Percentiles rank a stretch among this genome's conserved stretches.
Evolutionary conservation across 2,888 invertebrate genomes (phyloP).

Genomic region (Stenolophus ochropezus): DNA sequence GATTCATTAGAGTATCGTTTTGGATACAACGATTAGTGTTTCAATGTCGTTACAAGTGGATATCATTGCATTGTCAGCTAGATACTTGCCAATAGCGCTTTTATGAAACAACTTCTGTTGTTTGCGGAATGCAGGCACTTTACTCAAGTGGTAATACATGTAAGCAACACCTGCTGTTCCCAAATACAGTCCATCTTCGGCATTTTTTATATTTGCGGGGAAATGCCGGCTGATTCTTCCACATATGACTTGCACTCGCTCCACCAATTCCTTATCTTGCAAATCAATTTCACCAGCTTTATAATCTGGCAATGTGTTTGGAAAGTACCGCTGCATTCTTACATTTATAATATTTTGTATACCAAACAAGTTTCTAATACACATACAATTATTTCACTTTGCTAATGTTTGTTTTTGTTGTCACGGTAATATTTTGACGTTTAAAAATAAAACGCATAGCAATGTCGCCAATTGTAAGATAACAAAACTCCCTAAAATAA

Average conservation of each 20-base stretch:
- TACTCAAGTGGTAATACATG: conserved; percentile 83
- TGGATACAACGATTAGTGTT: too few relatives aligned
- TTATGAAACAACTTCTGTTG: too few relatives aligned
- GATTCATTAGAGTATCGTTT: too few relatives aligned
- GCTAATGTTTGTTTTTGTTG: conserved; percentile 5
- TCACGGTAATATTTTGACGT: conserved; percentile 37
- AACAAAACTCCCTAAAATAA: background rate
- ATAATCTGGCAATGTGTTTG: conserved; percentile 57
- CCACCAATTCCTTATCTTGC: background rate
- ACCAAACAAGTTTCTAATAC: background rate
- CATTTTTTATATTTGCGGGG: conserved; percentile 68
- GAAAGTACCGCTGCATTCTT: conserved; percentile 52
- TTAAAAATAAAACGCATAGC: background rate
- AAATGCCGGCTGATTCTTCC: conserved; percentile 69
- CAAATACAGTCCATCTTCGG: conserved; percentile 81
- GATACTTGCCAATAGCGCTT: too few relatives aligned
- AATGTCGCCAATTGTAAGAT: background rate
- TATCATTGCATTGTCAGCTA: too few relatives aligned
- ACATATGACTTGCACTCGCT: conserved; percentile 61
- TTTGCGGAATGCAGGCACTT: conserved; percentile 74
- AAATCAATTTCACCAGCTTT: conserved; percentile 46
- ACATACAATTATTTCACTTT: conserved; percentile 31
- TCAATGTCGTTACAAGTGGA: too few relatives aligned
- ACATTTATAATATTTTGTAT: background rate
- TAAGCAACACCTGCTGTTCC: conserved; percentile 84